These are phyloP conservation scores for Ictalurus punctatus DNA, from an alignment of 2,113 vertebrate species.

Conservation along the genomic window DNA sequence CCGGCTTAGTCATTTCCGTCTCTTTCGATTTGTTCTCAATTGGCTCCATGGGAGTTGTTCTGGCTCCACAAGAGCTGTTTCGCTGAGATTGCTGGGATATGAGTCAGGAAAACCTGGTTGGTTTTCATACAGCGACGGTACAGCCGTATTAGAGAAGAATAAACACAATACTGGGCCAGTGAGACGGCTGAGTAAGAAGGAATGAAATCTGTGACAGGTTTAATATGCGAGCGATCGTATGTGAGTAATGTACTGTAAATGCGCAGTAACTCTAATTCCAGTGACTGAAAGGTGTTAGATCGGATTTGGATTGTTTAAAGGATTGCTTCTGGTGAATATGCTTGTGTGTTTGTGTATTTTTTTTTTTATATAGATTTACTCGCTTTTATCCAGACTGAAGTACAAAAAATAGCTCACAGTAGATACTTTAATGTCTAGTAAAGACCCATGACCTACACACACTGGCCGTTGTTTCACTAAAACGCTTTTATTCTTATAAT, in stretches of 20 bases:
- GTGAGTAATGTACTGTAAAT: neutral
- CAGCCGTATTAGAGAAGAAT: neutral
- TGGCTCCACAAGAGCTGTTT: neutral
- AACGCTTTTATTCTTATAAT: neutral
- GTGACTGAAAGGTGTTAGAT: neutral
- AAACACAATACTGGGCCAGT: neutral
- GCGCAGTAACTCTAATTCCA: neutral
- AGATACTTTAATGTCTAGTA: neutral
- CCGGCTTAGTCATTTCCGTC: neutral
- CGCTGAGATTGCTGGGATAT: neutral
- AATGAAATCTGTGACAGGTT: neutral
- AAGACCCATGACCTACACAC: neutral
- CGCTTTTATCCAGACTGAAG: neutral
- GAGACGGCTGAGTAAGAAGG: neutral
- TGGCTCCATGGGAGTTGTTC: slow-evolving; percentile 5
- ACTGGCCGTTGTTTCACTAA: neutral
- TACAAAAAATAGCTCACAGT: neutral
- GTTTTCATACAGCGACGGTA: neutral
- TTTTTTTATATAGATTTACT: slow-evolving; percentile 16
- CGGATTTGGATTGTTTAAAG: neutral
- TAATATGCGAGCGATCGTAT: neutral
- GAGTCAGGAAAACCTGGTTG: neutral
- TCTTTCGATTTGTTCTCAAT: neutral
- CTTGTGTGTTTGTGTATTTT: neutral
- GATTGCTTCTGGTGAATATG: neutral